Conservation (phyloP, 1,140 invertebrate species). For the Vanessa atalanta region DNA sequence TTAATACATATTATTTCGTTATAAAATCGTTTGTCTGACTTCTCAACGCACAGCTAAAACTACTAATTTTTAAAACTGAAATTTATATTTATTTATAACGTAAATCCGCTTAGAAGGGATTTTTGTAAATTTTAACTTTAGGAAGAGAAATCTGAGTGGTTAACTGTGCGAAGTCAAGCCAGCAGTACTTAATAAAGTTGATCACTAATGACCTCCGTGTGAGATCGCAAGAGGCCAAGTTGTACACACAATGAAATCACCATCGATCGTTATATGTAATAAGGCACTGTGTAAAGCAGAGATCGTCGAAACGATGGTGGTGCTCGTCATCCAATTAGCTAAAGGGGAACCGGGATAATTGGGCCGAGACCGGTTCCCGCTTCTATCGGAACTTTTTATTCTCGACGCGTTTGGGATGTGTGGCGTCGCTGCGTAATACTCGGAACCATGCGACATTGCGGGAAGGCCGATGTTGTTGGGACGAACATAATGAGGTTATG, state of each 20-base stretch:
- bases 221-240: not conserved
- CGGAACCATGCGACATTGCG: slow-evolving; percentile 26
- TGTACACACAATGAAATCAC: not conserved
- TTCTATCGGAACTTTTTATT: slow-evolving; percentile 44
- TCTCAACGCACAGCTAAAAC: no score
- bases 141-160: no score
- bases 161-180: no score
- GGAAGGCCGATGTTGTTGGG: slow-evolving; percentile 14
- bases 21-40: no score
- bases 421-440: slow-evolving; percentile 26
- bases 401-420: slow-evolving; percentile 35
- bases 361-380: slow-evolving; percentile 48
- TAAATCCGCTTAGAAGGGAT: no score
- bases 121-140: no score
- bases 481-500: slow-evolving; percentile 24
- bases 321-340: slow-evolving; percentile 47
- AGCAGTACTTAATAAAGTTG: not conserved
- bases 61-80: no score
- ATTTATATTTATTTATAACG: no score
- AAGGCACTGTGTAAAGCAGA: slow-evolving; percentile 2
- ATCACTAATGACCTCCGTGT: not conserved
- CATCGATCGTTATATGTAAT: not conserved
- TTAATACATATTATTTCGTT: no score
- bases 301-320: not conserved
- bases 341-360: slow-evolving; percentile 46